These are phyloP conservation scores for Orestias chungarensis DNA, from an alignment of 2,797 vertebrate species.

Conservation along the genomic window DNA sequence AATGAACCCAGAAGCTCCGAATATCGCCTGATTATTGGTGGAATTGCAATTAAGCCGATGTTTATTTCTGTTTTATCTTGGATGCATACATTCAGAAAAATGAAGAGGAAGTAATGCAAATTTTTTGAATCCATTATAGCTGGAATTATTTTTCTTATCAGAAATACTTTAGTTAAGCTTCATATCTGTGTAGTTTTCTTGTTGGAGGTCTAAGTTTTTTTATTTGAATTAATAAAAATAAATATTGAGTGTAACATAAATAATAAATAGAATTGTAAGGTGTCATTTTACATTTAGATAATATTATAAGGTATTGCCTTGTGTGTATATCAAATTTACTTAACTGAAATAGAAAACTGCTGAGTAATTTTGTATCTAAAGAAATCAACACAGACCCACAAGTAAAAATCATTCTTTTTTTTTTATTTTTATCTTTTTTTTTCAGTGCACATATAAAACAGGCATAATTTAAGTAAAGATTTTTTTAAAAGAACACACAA, in stretches of 20 bases:
- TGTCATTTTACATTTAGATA: background rate
- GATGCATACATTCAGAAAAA: no score
- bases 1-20: background rate
- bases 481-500: slow-evolving; percentile 56
- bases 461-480: slow-evolving; percentile 74
- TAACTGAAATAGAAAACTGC: background rate
- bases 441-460: slow-evolving; percentile 75
- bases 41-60: background rate
- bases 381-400: background rate
- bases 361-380: background rate
- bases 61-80: background rate
- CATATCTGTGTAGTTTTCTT: no score
- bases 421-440: slow-evolving; percentile 74
- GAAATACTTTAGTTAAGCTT: no score
- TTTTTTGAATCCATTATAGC: no score
- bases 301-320: background rate
- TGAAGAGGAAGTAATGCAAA: no score
- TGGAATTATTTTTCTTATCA: no score
- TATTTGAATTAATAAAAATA: no score
- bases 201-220: no score
- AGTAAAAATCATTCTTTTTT: slow-evolving; percentile 53
- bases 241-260: background rate
- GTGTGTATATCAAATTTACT: no score
- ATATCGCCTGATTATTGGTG: background rate
- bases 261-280: background rate